Base-by-base conservation (phyloP, 2,797 vertebrate genomes). In the Cossypha dichroa region DNA sequence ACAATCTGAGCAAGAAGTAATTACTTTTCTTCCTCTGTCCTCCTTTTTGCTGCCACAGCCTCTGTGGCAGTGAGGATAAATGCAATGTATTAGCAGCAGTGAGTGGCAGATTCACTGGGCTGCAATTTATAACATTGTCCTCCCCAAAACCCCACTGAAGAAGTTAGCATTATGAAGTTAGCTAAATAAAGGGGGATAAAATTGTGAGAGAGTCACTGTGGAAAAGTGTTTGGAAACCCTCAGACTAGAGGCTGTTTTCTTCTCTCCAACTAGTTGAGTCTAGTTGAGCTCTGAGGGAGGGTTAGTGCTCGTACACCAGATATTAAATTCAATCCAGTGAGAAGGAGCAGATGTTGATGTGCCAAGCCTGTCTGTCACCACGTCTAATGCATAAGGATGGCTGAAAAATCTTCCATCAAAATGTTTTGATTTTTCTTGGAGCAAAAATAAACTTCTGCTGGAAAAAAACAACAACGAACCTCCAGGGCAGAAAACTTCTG, bases 371-470 rank as follows among this genome's bases (percentile, higher is more conserved):
- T 91, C 80, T 92, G 58, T 43, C 40, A 62, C 89, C 75, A 83
- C 0, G 0, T 55, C 64, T 93, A 85, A 91, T 85, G 64, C 52
- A n/a, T 70, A 80, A 93, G 58, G 75, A 85, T 45, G 75, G 75
- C 58, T 93, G 81, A 80, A 96, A 94, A 93, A 81, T 89, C 87
- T 93, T 79, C 81, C 72, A 92, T 92, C 86, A 82, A 90, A 92
- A 93, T 80, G 62, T 81, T 94, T 72, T 85, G 62, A 75, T 84
- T 93, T 91, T 75, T 89, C 84, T 84, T 74, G 55, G 78, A 77
- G 46, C 43, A 80, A 80, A 94, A 80, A 66, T 66, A 69, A 79
- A 89, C 33, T 83, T 79, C 52, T 81, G 34, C 40, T 64, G 54
- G 40, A 12, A 31, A 43, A 76, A 68, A 34, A 28, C 29, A 51